Percentiles rank a stretch among this genome's conserved stretches.
phyloP scores from a whole-genome alignment of 2,888 invertebrate genomes.

The Drosophila phalerata region DNA sequence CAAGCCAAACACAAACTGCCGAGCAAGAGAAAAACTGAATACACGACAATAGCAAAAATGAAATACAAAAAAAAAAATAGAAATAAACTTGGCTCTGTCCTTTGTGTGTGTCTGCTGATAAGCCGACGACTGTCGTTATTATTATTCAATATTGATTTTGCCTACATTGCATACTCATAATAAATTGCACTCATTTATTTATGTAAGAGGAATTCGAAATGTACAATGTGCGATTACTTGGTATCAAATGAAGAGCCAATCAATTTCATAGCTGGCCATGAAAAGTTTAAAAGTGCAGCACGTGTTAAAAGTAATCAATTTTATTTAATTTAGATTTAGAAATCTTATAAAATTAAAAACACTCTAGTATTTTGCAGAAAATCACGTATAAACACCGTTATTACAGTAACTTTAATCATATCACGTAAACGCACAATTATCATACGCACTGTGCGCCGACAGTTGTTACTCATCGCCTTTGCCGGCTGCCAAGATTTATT shows the following conservation, averaged over 20 bases:
- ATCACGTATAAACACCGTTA: not conserved
- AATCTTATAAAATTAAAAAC: not conserved
- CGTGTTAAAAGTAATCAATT: not conserved
- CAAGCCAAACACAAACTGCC: conserved; percentile 22
- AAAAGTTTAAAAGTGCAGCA: conserved; percentile 13
- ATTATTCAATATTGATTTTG: conserved; percentile 76
- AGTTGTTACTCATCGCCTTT: conserved; percentile 68
- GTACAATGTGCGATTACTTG: conserved; percentile 1
- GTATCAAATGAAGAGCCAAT: not conserved
- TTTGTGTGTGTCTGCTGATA: conserved; percentile 50
- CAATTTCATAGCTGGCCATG: conserved; percentile 4
- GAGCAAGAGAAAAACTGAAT: conserved; percentile 9
- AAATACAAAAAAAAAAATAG: conserved; percentile 2
- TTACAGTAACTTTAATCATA: not conserved
- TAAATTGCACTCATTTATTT: conserved; percentile 30
- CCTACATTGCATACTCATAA: conserved; percentile 45
- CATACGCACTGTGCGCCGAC: conserved; percentile 47
- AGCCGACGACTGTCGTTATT: conserved; percentile 55
- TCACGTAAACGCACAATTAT: conserved; percentile 31
- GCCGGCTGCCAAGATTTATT: conserved; percentile 53
- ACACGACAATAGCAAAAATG: conserved; percentile 14
- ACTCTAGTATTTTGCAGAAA: not conserved
- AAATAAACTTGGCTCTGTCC: conserved; percentile 32
- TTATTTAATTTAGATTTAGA: not conserved
- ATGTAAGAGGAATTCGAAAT: conserved; percentile 27